phyloP scores from a whole-genome alignment of 2,888 invertebrate species.

The Schizotus pectinicornis region DNA sequence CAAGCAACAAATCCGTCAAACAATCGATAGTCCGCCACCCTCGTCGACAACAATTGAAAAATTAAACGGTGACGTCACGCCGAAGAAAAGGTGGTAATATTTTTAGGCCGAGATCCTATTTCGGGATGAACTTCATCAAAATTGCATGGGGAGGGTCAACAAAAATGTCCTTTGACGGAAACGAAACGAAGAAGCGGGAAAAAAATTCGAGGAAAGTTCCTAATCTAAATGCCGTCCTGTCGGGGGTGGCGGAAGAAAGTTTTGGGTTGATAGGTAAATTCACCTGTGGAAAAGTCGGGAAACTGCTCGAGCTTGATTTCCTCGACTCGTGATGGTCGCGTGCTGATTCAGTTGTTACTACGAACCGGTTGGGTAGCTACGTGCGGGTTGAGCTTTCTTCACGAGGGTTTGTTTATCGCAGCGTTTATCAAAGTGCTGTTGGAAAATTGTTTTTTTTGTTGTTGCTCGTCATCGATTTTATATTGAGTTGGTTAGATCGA shows the following conservation, averaged over 20 bases:
- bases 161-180: too few relatives aligned
- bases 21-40: too few relatives aligned
- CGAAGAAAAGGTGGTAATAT: neutral
- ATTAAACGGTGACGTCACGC: constrained; percentile 7
- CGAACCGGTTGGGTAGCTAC: neutral
- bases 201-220: too few relatives aligned
- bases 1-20: too few relatives aligned
- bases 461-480: too few relatives aligned
- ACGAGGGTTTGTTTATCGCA: too few relatives aligned
- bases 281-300: constrained; percentile 21
- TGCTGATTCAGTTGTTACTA: constrained; percentile 15
- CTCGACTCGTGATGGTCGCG: constrained; percentile 12
- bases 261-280: constrained; percentile 16
- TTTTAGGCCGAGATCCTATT: constrained; percentile 6
- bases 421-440: too few relatives aligned
- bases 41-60: constrained; percentile 4
- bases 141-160: neutral
- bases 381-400: neutral
- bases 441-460: too few relatives aligned
- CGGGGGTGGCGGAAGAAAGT: constrained; percentile 12
- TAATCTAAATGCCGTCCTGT: too few relatives aligned
- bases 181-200: too few relatives aligned
- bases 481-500: too few relatives aligned
- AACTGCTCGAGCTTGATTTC: constrained; percentile 18
- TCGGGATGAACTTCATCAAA: constrained; percentile 6